Base-by-base conservation (phyloP, 1,140 invertebrate genomes). In the Zaprionus camerounensis region DNA sequence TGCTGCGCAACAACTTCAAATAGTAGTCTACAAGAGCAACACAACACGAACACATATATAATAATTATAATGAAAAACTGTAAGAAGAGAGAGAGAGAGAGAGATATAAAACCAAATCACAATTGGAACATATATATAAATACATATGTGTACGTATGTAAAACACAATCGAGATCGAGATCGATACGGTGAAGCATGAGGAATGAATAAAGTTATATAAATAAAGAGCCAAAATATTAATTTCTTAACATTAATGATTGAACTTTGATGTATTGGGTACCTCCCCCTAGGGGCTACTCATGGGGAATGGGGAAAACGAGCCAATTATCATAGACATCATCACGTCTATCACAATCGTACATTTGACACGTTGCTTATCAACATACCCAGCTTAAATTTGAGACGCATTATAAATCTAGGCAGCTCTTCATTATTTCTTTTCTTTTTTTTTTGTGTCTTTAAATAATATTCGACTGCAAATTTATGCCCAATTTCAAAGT, bases 401-500 rank as follows among this genome's bases (percentile, higher is more conserved):
- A 73, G 55, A 56, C 65, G 66, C 28, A 71, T 80, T 59, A 71
- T 68, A 82, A 80, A 84, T 78, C 76, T 28, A 56, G 51, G 36
- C 56, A 63, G 69, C 62, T 80, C 68, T 83, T 82, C 68, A 24
- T n/a, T 6, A 2, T 53, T 38, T 22, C 15, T 36, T 31, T 26
- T 44, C 20, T n/a, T 26, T 55, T 31, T 31, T 31, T 31, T 31
- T 31, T 7, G 6, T 28, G 31, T 26, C 63, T 38, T 58, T 24
- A 62, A 68, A 74, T 55, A 64, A 69, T 71, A 65, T 53, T 79
- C 55, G 36, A 69, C 44, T 49, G 64, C 68, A 68, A 86, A 80
- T 88, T 72, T 87, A 88, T 87, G 71, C 71, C 81, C 84, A 90
- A 87, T 88, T 88, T 84, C 65, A 55, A 77, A 86, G 82, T 76